Base-by-base conservation (phyloP, 2,888 invertebrate species). In the Spialia ferax region DNA sequence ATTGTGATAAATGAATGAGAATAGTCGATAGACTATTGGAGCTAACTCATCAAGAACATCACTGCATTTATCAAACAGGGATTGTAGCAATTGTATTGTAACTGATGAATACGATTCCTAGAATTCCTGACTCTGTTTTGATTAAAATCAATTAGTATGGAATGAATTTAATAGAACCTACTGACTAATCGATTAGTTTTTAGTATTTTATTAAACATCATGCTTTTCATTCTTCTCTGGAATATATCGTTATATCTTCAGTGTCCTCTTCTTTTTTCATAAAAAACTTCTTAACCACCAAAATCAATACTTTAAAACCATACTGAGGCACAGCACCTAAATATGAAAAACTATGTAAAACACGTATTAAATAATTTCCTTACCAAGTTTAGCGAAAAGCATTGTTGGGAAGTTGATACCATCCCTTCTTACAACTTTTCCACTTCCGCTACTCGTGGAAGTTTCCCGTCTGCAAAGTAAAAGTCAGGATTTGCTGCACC, bases 361-460 rank as follows among this genome's bases (percentile, higher is more conserved):
- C 18, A 20, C 8, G 8, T 2, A 29, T 15, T 20, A n/a, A 50
- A 57, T 52, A n/a, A 38, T 65, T 59, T 42, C 26, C 26, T n/a
- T 32, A 20, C 45, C 2, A 42, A 65, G 20, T 66, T 66, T 52
- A 60, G 29, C 59, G 50, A 54, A 52, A 52, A 66, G 65, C 52
- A 60, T 60, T 66, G 52, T 60, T 3, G 52, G 13, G 26, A 60
- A 52, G 52, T 60, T n/a, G 10, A 35, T 60, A 26, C 35, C 42
- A 42, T 22, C 38, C 5, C 50, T 26, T 42, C 26, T n/a, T 26
- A 38, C 32, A 60, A 66, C 52, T 60, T 66, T 60, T 66, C 60
- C 60, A 66, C 66, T 66, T 66, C 66, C 65, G 29, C 60, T 20
- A 48, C 48, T 48, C 20, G 20, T 18, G 48, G 35, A 60, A 66